Percentiles rank a stretch among this genome's conserved stretches.
Evolutionary conservation across 2,888 invertebrate genomes (phyloP).

Genomic region (Rosalia funebris): DNA sequence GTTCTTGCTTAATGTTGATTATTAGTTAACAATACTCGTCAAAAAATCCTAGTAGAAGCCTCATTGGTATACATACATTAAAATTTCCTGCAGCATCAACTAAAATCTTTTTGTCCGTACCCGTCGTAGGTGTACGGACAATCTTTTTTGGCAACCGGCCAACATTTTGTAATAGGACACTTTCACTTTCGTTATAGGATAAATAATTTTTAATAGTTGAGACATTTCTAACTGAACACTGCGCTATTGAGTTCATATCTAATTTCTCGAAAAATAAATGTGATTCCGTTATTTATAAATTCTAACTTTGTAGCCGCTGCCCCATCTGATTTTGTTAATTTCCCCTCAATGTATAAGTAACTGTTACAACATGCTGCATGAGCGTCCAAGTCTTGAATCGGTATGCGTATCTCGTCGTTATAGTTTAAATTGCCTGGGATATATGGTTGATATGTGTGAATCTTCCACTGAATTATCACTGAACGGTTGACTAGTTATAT

Average conservation of each 20-base stretch:
- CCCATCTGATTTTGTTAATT: slow-evolving; percentile 13
- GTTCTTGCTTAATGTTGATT: slow-evolving; percentile 35
- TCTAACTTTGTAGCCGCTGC: background rate
- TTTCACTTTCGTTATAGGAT: slow-evolving; percentile 13
- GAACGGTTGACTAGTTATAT: slow-evolving; percentile 14
- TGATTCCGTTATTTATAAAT: background rate
- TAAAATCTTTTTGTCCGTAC: background rate
- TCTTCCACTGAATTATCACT: slow-evolving; percentile 15
- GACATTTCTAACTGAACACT: background rate
- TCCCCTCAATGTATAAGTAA: slow-evolving; percentile 40
- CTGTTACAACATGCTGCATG: slow-evolving; percentile 50
- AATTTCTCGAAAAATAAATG: background rate
- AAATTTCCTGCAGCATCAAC: slow-evolving; percentile 22
- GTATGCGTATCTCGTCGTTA: slow-evolving; percentile 36
- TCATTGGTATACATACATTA: slow-evolving; percentile 29
- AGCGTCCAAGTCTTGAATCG: slow-evolving; percentile 51
- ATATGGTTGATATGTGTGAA: slow-evolving; percentile 25
- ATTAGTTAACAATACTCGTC: slow-evolving; percentile 36
- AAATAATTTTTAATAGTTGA: background rate
- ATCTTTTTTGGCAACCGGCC: slow-evolving; percentile 24
- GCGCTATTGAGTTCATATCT: background rate
- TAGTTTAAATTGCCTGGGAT: slow-evolving; percentile 8
- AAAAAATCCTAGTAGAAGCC: slow-evolving; percentile 23
- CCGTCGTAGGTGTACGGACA: no score
- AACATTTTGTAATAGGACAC: slow-evolving; percentile 17